phyloP scores from a whole-genome alignment of 2,888 invertebrate genomes.

The Cynaeus angustus region DNA sequence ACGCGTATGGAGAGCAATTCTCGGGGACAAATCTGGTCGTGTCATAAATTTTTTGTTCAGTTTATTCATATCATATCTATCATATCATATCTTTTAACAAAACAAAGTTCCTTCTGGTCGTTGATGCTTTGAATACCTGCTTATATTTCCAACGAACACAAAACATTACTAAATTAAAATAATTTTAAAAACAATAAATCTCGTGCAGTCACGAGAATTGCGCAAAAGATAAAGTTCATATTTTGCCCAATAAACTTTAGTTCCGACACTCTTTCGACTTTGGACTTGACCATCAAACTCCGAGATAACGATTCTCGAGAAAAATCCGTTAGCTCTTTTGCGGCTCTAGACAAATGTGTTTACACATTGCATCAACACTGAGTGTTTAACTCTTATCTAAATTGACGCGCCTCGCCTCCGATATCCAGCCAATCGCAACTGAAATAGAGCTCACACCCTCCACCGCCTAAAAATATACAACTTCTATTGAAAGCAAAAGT shows the following conservation, averaged over 20 bases:
- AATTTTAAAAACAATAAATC: background rate
- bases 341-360: constrained; percentile 1
- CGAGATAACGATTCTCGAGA: background rate
- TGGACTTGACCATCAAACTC: constrained; percentile 2
- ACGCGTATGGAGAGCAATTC: no score
- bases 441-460: constrained; percentile 39
- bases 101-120: no score
- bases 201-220: background rate
- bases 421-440: constrained; percentile 47
- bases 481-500: constrained; percentile 13
- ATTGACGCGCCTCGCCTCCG: constrained; percentile 50
- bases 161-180: no score
- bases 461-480: constrained; percentile 39
- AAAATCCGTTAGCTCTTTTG: background rate
- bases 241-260: no score
- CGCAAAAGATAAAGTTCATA: background rate
- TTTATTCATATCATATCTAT: no score
- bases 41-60: no score
- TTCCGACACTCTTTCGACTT: constrained; percentile 11
- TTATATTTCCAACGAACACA: no score
- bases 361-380: background rate
- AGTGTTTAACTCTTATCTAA: constrained; percentile 28
- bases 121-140: no score
- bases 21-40: no score
- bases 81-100: no score